Percentiles rank a stretch among this genome's conserved stretches.
phyloP scores from a whole-genome alignment of 2,888 invertebrate genomes.

The Hydraecia micacea region DNA sequence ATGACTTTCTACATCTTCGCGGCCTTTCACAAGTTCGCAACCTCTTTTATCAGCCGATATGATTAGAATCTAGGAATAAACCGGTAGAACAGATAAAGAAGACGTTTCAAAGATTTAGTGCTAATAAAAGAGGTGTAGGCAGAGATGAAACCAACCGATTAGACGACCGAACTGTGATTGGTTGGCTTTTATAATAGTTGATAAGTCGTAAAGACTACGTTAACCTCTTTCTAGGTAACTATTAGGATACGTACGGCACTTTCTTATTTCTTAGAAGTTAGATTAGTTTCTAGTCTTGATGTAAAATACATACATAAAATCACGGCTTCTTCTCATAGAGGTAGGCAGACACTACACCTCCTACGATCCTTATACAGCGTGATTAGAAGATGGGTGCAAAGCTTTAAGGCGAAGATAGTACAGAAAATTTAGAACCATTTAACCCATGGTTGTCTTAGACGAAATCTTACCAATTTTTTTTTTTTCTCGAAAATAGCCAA shows the following conservation, averaged over 20 bases:
- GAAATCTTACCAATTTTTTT: too few relatives aligned
- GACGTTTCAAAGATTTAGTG: slow-evolving; percentile 10
- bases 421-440: too few relatives aligned
- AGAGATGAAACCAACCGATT: slow-evolving; percentile 32
- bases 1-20: background rate
- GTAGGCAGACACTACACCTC: background rate
- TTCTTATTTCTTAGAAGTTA: background rate
- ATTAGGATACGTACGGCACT: slow-evolving; percentile 1
- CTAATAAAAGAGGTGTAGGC: slow-evolving; percentile 17
- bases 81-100: slow-evolving; percentile 6
- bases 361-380: too few relatives aligned
- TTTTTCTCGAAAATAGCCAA: too few relatives aligned
- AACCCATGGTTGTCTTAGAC: too few relatives aligned
- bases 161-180: background rate
- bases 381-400: too few relatives aligned
- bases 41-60: background rate
- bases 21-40: background rate
- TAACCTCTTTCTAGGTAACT: slow-evolving; percentile 24
- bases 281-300: background rate
- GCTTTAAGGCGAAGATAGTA: too few relatives aligned
- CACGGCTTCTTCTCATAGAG: too few relatives aligned
- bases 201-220: slow-evolving; percentile 18
- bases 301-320: background rate
- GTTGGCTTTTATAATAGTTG: slow-evolving; percentile 30
- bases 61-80: slow-evolving; percentile 8